These are phyloP conservation scores for Eubasilissa regina DNA, from an alignment of 1,140 invertebrate genomes.

Conservation along the genomic window DNA sequence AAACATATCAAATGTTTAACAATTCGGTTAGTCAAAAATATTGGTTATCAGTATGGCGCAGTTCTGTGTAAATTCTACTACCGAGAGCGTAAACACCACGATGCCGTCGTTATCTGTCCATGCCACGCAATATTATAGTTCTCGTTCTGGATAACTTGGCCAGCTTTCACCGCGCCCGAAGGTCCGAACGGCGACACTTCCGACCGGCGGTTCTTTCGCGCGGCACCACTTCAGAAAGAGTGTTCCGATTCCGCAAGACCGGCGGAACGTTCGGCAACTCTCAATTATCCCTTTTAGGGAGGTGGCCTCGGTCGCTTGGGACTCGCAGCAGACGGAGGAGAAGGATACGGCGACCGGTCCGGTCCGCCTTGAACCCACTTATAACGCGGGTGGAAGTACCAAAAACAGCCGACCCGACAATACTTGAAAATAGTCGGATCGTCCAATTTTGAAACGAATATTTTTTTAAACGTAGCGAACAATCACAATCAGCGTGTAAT, in stretches of 20 bases:
- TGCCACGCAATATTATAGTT: neutral
- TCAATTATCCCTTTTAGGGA: neutral
- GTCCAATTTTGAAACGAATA: no score
- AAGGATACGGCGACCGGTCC: conserved; percentile 32
- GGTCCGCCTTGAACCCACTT: conserved; percentile 27
- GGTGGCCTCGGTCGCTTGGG: neutral
- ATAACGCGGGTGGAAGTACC: conserved; percentile 6
- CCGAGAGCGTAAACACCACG: no score
- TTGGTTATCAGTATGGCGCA: no score
- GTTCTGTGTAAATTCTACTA: no score
- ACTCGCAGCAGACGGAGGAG: neutral
- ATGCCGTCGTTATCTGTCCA: no score
- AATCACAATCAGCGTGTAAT: no score
- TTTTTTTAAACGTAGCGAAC: no score
- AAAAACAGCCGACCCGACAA: neutral
- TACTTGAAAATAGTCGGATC: no score
- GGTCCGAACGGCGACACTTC: neutral
- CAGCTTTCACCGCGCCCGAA: conserved; percentile 2
- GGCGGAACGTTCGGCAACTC: neutral
- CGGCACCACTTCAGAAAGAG: neutral
- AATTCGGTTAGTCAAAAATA: no score
- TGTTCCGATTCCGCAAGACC: neutral
- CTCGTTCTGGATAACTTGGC: neutral
- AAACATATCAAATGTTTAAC: no score
- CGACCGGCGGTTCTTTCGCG: neutral